Evolutionary conservation across 92 coral and sea anemone genomes (phyloP).

Genomic region (Umimayanthus kanabou): DNA sequence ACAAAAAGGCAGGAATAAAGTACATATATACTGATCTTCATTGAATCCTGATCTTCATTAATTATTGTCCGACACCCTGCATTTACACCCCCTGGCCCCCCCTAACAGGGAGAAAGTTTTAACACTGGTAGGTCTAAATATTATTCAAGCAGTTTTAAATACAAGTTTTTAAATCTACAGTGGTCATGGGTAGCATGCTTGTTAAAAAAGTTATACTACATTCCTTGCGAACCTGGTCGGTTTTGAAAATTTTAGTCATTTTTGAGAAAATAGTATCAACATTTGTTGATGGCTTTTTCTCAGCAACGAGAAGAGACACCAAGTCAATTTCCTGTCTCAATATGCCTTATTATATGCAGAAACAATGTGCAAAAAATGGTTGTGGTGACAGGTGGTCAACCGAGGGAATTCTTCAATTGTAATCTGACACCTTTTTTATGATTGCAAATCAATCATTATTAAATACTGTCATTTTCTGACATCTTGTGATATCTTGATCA

Average conservation of each 20-base stretch:
- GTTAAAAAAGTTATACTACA: slow-evolving; percentile 17
- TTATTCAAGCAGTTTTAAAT: slow-evolving; percentile 31
- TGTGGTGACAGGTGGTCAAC: slow-evolving; percentile 33
- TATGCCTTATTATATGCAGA: slow-evolving; percentile 16
- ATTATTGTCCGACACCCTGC: slow-evolving; percentile 24
- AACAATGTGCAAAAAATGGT: slow-evolving; percentile 23
- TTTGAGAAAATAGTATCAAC: slow-evolving; percentile 34
- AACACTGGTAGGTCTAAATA: slow-evolving; percentile 22
- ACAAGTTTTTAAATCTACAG: slow-evolving; percentile 16
- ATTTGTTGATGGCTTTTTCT: slow-evolving; percentile 32
- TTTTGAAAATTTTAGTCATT: background rate
- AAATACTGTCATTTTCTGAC: slow-evolving; percentile 24
- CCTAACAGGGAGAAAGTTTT: slow-evolving; percentile 14
- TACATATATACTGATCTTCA: slow-evolving; percentile 18
- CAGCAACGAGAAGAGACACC: slow-evolving; percentile 42
- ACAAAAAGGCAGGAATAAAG: slow-evolving; percentile 28
- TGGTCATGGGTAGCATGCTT: slow-evolving; percentile 11
- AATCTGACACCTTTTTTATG: slow-evolving; percentile 30
- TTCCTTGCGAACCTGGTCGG: slow-evolving; percentile 14
- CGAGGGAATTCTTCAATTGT: slow-evolving; percentile 11
- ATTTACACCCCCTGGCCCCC: slow-evolving; percentile 1
- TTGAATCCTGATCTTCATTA: slow-evolving; percentile 9
- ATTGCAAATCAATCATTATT: slow-evolving; percentile 29
- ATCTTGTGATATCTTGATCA: slow-evolving; percentile 28
- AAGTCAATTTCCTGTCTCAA: slow-evolving; percentile 26